A percentile compares a stretch with the other conserved stretches of the same genome.
These are phyloP conservation scores for Sebastes dallii DNA, from an alignment of 2,797 vertebrate genomes.

Conservation along the genomic window DNA sequence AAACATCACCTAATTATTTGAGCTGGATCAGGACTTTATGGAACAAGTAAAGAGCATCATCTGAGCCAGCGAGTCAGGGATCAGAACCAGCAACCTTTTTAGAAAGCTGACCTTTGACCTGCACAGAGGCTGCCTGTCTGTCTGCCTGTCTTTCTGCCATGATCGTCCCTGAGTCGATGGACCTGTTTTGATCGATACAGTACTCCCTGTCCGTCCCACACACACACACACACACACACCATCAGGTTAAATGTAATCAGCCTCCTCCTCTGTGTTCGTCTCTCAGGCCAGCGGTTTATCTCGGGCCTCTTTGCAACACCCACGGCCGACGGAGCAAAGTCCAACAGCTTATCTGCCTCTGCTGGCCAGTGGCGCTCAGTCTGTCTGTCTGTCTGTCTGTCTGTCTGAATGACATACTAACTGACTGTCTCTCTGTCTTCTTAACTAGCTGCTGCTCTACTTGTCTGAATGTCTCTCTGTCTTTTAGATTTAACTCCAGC, in stretches of 20 bases:
- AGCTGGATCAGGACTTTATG: not conserved
- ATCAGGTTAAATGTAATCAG: slow-evolving; percentile 78
- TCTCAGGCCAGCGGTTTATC: slow-evolving; percentile 76
- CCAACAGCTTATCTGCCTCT: slow-evolving; percentile 77
- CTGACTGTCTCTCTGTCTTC: slow-evolving; percentile 4
- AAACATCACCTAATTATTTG: not conserved
- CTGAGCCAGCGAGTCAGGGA: not conserved
- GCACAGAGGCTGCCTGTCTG: not conserved
- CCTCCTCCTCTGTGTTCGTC: slow-evolving; percentile 63
- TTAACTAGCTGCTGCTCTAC: not conserved
- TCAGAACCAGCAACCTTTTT: slow-evolving; percentile 12
- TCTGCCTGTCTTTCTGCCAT: not conserved
- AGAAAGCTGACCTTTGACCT: slow-evolving; percentile 32
- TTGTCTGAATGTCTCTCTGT: not conserved
- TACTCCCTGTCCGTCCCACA: slow-evolving; percentile 37
- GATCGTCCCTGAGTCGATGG: slow-evolving; percentile 26
- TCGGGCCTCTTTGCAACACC: slow-evolving; percentile 80
- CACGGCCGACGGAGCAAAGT: slow-evolving; percentile 81
- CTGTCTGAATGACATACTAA: slow-evolving; percentile 8
- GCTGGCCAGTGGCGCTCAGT: slow-evolving; percentile 23
- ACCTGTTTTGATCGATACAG: slow-evolving; percentile 53
- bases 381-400: slow-evolving; percentile 4
- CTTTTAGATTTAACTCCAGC: not conserved
- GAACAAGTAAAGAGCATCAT: not conserved
- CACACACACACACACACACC: slow-evolving; percentile 14